These are phyloP conservation scores for Miltochrista miniata DNA, from an alignment of 2,888 invertebrate species.

Conservation along the genomic window DNA sequence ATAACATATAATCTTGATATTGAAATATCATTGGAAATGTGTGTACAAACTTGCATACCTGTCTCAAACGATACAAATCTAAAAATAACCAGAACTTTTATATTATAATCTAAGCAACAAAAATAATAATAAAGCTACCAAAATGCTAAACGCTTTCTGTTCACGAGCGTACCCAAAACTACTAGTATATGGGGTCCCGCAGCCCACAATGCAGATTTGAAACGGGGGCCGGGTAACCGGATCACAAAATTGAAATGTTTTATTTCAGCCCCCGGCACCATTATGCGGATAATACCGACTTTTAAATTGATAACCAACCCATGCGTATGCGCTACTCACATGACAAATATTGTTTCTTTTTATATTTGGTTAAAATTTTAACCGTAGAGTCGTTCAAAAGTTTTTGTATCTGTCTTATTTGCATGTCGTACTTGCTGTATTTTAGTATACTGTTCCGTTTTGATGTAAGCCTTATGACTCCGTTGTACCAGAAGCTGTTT, in stretches of 20 bases:
- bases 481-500: constrained; percentile 60
- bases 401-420: constrained; percentile 53
- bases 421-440: constrained; percentile 50
- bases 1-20: no score
- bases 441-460: not conserved
- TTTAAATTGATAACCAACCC: constrained; percentile 81
- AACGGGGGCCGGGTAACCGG: constrained; percentile 77
- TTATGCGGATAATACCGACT: constrained; percentile 76
- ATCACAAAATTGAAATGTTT: constrained; percentile 84
- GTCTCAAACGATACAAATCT: no score
- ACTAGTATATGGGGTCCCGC: constrained; percentile 75
- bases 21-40: no score
- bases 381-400: constrained; percentile 70
- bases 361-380: constrained; percentile 76
- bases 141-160: constrained; percentile 21
- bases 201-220: constrained; percentile 79
- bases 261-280: constrained; percentile 71
- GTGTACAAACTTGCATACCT: no score
- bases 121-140: not conserved
- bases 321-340: constrained; percentile 62
- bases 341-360: constrained; percentile 60
- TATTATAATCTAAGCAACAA: not conserved
- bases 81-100: no score
- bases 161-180: constrained; percentile 66
- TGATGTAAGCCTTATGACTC: constrained; percentile 61